These are phyloP conservation scores for Blastobasis adustella DNA, from an alignment of 2,888 invertebrate genomes.

Conservation along the genomic window DNA sequence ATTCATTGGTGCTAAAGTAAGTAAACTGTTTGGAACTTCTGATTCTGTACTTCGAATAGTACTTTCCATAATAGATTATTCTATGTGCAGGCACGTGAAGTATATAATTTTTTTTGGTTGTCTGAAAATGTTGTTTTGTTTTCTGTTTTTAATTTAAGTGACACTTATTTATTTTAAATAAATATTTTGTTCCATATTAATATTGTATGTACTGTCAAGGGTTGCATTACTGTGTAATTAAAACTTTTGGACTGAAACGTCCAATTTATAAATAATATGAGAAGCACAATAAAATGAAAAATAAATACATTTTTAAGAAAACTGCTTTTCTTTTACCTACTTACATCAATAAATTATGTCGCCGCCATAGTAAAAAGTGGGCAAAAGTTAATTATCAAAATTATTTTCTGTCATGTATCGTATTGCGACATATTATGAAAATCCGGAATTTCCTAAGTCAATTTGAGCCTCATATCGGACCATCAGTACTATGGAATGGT, in stretches of 20 bases:
- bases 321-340: conserved; percentile 16
- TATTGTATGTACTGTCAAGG: conserved; percentile 27
- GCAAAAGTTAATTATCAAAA: too few relatives aligned
- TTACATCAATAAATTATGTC: too few relatives aligned
- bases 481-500: too few relatives aligned
- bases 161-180: conserved; percentile 53
- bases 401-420: too few relatives aligned
- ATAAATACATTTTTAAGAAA: conserved; percentile 69
- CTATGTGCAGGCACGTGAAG: neutral
- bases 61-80: conserved; percentile 3
- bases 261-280: conserved; percentile 58
- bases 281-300: conserved; percentile 72
- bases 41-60: neutral
- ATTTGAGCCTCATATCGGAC: too few relatives aligned
- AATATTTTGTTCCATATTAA: conserved; percentile 45
- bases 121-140: conserved; percentile 27
- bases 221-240: conserved; percentile 52
- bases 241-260: conserved; percentile 45
- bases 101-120: conserved; percentile 9
- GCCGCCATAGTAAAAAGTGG: too few relatives aligned
- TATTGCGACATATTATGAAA: too few relatives aligned
- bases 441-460: too few relatives aligned
- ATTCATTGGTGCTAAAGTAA: conserved; percentile 8
- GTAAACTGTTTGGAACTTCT: conserved; percentile 13
- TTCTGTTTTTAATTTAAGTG: conserved; percentile 34